Evolutionary conservation across 2,113 vertebrate genomes (phyloP).

Genomic region (Regulus satrapa): DNA sequence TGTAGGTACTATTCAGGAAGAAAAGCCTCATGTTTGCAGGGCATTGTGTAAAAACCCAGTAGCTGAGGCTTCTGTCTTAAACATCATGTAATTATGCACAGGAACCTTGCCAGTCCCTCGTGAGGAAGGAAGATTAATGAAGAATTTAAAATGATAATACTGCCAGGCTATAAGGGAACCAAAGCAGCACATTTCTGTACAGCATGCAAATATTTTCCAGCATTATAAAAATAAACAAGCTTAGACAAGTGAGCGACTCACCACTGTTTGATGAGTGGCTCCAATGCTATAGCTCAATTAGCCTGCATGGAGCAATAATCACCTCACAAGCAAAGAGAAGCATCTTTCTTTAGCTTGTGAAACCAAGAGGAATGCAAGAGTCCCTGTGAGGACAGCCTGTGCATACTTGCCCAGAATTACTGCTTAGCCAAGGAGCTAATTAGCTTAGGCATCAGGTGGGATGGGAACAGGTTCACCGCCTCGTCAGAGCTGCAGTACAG

Average conservation of each 20-base stretch:
- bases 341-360: slow-evolving; percentile 60
- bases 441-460: slow-evolving; percentile 70
- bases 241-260: slow-evolving; percentile 58
- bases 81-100: neutral
- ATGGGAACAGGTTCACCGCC: slow-evolving; percentile 75
- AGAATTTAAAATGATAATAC: slow-evolving; percentile 39
- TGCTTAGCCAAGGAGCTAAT: slow-evolving; percentile 69
- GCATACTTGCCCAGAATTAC: slow-evolving; percentile 69
- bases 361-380: slow-evolving; percentile 65
- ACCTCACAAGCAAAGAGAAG: slow-evolving; percentile 36
- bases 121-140: slow-evolving; percentile 27
- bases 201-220: slow-evolving; percentile 53
- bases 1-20: neutral
- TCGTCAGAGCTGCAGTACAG: slow-evolving; percentile 36
- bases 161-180: slow-evolving; percentile 24
- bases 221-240: slow-evolving; percentile 63
- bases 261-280: slow-evolving; percentile 29
- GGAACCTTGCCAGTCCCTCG: slow-evolving; percentile 14
- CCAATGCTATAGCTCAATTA: slow-evolving; percentile 37
- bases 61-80: slow-evolving; percentile 9
- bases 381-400: slow-evolving; percentile 63
- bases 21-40: neutral
- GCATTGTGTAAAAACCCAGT: neutral
- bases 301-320: slow-evolving; percentile 38
- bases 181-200: slow-evolving; percentile 38